Percentiles rank a stretch among this genome's conserved stretches.
phyloP scores from a whole-genome alignment of 1,140 invertebrate genomes.

The Acromyrmex echinatior region DNA sequence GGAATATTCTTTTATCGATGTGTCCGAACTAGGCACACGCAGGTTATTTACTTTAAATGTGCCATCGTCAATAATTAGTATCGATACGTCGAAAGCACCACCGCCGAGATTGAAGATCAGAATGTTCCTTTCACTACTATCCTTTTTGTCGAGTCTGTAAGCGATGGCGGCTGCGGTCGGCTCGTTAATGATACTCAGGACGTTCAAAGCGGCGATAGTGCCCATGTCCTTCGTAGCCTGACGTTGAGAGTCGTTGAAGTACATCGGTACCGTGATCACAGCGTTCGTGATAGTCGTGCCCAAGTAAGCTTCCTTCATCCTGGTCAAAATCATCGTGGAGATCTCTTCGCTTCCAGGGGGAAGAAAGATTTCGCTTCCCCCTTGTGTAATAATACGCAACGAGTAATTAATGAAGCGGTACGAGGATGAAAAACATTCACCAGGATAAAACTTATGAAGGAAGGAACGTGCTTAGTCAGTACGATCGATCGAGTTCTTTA shows the following conservation, averaged over 20 bases:
- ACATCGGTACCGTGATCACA: constrained; percentile 80
- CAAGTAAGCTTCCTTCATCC: constrained; percentile 98
- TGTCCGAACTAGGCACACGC: constrained; percentile 73
- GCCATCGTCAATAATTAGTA: constrained; percentile 98
- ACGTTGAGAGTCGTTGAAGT: constrained; percentile 96
- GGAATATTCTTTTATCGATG: not conserved
- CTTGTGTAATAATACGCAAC: constrained; percentile 59
- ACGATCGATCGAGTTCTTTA: constrained; percentile 10
- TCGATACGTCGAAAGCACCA: constrained; percentile 98
- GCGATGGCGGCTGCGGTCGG: constrained; percentile 98
- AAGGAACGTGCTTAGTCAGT: constrained; percentile 52
- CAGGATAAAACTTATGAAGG: constrained; percentile 53
- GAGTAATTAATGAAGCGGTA: constrained; percentile 51
- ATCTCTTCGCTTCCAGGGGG: constrained; percentile 43
- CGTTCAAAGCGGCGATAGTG: constrained; percentile 97
- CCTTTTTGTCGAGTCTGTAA: constrained; percentile 99
- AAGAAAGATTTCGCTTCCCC: constrained; percentile 53
- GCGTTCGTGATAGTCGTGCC: constrained; percentile 85
- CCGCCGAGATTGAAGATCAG: constrained; percentile 95
- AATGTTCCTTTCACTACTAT: constrained; percentile 92
- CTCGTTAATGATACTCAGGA: constrained; percentile 98
- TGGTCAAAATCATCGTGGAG: constrained; percentile 89
- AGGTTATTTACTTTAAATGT: constrained; percentile 94
- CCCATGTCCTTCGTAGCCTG: constrained; percentile 98
- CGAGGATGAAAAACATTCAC: constrained; percentile 47